These are phyloP conservation scores for Pseudoips prasinana DNA, from an alignment of 2,888 invertebrate species.

Conservation along the genomic window DNA sequence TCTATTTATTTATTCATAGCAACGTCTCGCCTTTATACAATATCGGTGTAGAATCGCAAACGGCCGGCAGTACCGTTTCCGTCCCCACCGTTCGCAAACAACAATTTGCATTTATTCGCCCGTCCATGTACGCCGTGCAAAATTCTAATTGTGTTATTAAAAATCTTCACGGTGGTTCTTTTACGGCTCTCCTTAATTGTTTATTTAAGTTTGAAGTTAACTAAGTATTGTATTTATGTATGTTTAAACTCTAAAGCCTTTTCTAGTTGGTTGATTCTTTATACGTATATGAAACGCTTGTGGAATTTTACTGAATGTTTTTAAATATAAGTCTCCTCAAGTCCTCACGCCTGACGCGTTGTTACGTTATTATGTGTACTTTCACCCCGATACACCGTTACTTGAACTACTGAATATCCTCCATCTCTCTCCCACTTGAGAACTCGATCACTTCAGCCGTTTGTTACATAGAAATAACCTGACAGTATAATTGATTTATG, in stretches of 20 bases:
- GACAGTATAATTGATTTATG: conserved; percentile 7
- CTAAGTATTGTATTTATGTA: neutral
- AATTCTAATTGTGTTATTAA: conserved; percentile 29
- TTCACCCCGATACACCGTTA: conserved; percentile 72
- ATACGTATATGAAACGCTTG: no score
- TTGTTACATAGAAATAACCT: conserved; percentile 35
- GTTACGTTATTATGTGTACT: conserved; percentile 63
- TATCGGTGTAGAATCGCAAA: conserved; percentile 65
- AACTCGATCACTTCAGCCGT: conserved; percentile 50
- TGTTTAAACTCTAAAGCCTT: no score
- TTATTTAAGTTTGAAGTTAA: neutral
- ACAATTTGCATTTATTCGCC: conserved; percentile 63
- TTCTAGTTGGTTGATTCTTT: no score
- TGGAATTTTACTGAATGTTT: neutral
- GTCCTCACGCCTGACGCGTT: conserved; percentile 4
- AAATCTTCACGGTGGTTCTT: conserved; percentile 8
- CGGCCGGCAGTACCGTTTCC: conserved; percentile 67
- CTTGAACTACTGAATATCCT: conserved; percentile 44
- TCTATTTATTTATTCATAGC: conserved; percentile 63
- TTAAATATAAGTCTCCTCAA: no score
- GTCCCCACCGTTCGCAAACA: conserved; percentile 51
- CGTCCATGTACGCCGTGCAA: conserved; percentile 39
- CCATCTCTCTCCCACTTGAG: conserved; percentile 39
- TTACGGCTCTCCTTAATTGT: neutral
- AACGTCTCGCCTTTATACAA: conserved; percentile 61